Evolutionary conservation across 2,797 vertebrate genomes (phyloP), one percentile per base, ranked within the genome.

Genomic region (Neopelma chrysocephalum): DNA sequence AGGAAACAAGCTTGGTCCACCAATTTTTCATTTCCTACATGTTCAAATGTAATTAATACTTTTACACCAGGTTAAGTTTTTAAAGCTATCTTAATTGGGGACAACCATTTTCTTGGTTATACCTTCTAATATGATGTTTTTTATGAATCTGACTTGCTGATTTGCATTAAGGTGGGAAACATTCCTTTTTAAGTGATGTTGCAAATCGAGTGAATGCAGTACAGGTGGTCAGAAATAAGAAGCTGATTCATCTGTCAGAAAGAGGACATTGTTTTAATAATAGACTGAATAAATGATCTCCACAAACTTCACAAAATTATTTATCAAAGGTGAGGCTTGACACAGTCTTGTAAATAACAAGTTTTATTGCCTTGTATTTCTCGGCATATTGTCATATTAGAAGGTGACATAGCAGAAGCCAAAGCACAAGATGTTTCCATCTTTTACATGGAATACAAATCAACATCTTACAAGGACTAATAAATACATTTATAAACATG

Each of bases 401-500:
- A 93, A 94, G 66, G 90, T 71, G 83, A 92, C 40, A 66, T 48
- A 90, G 87, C 16, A 72, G 5, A 29, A 57, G 13, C 29, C 36
- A 84, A 93, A 79, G 17, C n/a, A 23, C 2, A 5, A 89, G 34
- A 40, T 61, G 9, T 93, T 94, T 94, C 68, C 27, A 47, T 96
- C 92, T 92, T 83, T 91, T 90, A 94, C 50, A 88, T 95, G 84
- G 27, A 45, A 51, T 82, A 84, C 75, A 72, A 89, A 73, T 94
- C 78, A 92, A 26, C 61, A 26, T 75, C 81, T 96, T 96, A 61
- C n/a, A 92, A 48, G 76, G 34, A 95, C 57, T 82, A 96, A 94
- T 91, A 97, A 95, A 96, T 94, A 77, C 53, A 64, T 96, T 94
- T 95, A 90, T 90, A 96, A 91, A 92, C n/a, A 60, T 57, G 43